These are phyloP conservation scores for Archocentrus centrarchus DNA, from an alignment of 2,113 vertebrate genomes.

Conservation along the genomic window DNA sequence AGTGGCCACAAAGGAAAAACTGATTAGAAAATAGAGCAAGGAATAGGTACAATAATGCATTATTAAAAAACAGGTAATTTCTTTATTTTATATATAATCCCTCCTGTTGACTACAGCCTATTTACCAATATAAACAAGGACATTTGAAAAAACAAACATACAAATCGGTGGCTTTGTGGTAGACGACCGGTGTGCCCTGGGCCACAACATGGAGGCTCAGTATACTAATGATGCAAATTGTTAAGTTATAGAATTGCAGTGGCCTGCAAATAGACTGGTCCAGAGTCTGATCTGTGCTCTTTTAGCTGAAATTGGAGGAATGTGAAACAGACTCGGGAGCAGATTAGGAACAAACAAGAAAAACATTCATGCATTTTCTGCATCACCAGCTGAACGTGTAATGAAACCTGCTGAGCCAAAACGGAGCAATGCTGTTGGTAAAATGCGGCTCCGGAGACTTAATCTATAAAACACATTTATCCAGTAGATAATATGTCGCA, in stretches of 20 bases:
- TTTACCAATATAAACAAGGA: background rate
- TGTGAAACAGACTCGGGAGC: background rate
- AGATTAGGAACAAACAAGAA: background rate
- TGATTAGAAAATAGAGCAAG: background rate
- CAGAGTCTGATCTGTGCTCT: background rate
- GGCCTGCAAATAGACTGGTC: background rate
- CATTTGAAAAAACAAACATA: background rate
- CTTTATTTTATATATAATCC: too few species aligned
- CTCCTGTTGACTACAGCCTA: background rate
- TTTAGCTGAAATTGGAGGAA: background rate
- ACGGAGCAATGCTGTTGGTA: background rate
- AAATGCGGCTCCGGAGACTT: background rate
- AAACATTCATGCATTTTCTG: background rate
- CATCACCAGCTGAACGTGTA: background rate
- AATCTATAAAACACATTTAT: background rate
- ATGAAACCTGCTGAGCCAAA: background rate
- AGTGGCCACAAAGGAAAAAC: too few species aligned
- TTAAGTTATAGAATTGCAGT: background rate
- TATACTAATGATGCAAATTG: background rate
- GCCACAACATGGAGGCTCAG: too few species aligned
- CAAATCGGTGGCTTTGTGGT: background rate
- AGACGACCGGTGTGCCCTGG: background rate
- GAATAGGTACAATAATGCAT: background rate
- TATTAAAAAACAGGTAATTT: too few species aligned
- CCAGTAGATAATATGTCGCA: background rate